These are phyloP conservation scores for Alfaro cultratus DNA, from an alignment of 2,797 vertebrate species.

Conservation along the genomic window DNA sequence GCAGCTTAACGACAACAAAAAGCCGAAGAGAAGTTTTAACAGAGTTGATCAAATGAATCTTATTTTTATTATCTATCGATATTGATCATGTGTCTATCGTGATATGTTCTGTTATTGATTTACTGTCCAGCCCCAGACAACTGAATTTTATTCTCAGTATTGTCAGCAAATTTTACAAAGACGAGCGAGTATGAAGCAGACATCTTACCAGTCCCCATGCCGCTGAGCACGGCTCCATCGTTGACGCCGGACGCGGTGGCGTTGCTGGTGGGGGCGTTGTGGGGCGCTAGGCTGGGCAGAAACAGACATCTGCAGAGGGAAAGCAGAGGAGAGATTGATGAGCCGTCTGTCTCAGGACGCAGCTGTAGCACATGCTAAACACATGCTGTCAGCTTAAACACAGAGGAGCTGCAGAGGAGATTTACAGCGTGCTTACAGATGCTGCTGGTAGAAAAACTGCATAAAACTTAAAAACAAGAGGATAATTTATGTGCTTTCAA, in stretches of 20 bases:
- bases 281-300: constrained; percentile 95
- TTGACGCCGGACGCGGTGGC: constrained; percentile 88
- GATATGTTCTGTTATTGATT: background rate
- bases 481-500: background rate
- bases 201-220: constrained; percentile 89
- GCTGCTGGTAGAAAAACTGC: background rate
- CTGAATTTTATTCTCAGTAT: background rate
- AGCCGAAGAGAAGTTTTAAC: too few species aligned
- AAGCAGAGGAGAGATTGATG: constrained; percentile 7
- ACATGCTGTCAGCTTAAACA: background rate
- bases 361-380: background rate
- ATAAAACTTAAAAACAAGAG: background rate
- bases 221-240: constrained; percentile 93
- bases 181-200: background rate
- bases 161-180: background rate
- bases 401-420: background rate
- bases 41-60: too few species aligned
- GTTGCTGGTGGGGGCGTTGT: constrained; percentile 92
- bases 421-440: background rate
- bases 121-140: background rate
- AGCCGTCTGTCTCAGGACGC: background rate
- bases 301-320: constrained; percentile 88
- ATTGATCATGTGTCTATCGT: background rate
- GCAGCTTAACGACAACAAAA: too few species aligned
- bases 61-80: too few species aligned